Base-by-base conservation (phyloP, 2,888 invertebrate species). In the Crossocerus cetratus region DNA sequence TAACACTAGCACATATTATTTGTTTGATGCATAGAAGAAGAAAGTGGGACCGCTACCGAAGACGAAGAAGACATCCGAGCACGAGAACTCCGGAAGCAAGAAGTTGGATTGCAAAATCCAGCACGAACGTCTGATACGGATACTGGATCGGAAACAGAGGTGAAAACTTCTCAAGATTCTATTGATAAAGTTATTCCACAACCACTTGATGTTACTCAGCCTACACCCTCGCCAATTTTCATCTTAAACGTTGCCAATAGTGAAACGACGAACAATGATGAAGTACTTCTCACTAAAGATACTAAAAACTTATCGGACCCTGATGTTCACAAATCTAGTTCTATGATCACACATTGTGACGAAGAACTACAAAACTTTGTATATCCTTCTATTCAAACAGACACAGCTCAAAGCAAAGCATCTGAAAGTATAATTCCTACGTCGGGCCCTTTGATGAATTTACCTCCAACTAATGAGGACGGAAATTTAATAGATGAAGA, bases 71-170 rank as follows among this genome's bases (percentile, higher is more conserved):
- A 94, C 79, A 93, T 93, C 23, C 92, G 93, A 70, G 94, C 94
- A 11, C 91, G 94, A 23, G 94, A 94, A 85, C 88, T 94, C 77
- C 91, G 94, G 44, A 93, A 93, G 79, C 93, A 93, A 87, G 94
- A 94, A 91, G 94, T 94, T 42, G 93, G 93, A 83, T 91, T 94
- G 65, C 92, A 93, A 86, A 93, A 94, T 63, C 92, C 94, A 58
- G 91, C 91, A n/a, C 91, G 92, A 55, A 92, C 92, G 81, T 91
- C 93, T 72, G 93, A 93, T 81, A 93, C 94, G 71, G 94, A 94
- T 84, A 93, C 93, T 42, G 93, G 93, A 86, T 93, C 93, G 68
- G 94, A 94, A 90, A 94, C 94, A 82, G 95, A 95, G 94, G 95
- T 94, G 93, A 92, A 92, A 91, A 86, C 85, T 77, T 84, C 77